Evolutionary conservation across 2,113 vertebrate species (phyloP).

Genomic region (Mastomys natalensis): DNA sequence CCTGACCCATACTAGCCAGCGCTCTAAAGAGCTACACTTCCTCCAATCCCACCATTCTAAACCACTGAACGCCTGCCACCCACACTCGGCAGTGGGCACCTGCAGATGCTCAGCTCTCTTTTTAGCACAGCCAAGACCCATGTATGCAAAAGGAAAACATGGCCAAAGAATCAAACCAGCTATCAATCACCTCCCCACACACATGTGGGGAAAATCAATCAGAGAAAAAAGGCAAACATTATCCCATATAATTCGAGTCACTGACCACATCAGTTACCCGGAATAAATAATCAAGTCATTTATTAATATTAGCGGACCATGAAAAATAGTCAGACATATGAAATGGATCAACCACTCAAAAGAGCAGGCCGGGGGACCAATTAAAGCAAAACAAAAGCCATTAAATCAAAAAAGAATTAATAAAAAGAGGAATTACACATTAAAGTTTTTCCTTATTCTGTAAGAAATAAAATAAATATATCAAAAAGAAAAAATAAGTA

Average conservation of each 20-base stretch:
- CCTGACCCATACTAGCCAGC: not conserved
- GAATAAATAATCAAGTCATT: constrained; percentile 57
- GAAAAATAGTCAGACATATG: constrained; percentile 56
- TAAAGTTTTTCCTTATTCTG: constrained; percentile 48
- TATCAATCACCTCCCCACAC: constrained; percentile 31
- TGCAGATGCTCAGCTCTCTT: not conserved
- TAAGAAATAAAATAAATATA: constrained; percentile 31
- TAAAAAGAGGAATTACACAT: not conserved
- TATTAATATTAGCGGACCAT: constrained; percentile 70
- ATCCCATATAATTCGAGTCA: constrained; percentile 62
- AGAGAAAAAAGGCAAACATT: constrained; percentile 62
- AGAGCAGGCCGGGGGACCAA: not conserved
- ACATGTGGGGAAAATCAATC: constrained; percentile 20
- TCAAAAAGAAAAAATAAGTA: constrained; percentile 24
- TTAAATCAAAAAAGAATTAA: constrained; percentile 63
- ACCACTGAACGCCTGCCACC: not conserved
- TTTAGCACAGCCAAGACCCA: not conserved
- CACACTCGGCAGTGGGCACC: not conserved
- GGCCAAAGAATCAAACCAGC: constrained; percentile 25
- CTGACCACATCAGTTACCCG: constrained; percentile 57
- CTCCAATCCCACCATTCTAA: not conserved
- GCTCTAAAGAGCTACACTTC: not conserved
- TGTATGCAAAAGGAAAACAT: not conserved
- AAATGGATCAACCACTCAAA: constrained; percentile 59
- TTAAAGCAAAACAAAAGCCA: constrained; percentile 39